Conservation (phyloP, 2,797 vertebrate genomes). For the Falco rusticolus region DNA sequence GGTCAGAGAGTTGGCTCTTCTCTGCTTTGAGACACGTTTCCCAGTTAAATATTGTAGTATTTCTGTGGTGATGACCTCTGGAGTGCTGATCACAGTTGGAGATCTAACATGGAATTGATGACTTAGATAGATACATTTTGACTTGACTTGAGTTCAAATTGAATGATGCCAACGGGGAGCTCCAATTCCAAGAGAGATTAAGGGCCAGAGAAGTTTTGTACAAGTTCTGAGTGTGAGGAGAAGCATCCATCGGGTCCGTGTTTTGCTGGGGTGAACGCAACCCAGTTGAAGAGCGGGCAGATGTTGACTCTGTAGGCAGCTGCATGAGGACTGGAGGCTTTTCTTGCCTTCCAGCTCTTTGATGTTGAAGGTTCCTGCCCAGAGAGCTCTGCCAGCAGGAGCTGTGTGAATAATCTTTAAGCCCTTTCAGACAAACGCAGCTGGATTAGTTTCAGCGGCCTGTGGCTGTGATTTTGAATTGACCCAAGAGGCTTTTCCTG, state of each 20-base stretch:
- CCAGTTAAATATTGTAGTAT: not conserved
- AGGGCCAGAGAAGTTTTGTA: not conserved
- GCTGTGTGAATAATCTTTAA: not conserved
- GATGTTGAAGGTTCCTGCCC: not conserved
- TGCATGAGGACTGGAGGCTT: not conserved
- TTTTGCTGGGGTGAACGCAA: not conserved
- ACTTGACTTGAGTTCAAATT: not conserved
- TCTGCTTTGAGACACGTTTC: not conserved
- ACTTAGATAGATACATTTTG: not conserved
- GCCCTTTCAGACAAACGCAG: not conserved
- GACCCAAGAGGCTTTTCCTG: not conserved
- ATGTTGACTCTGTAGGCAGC: not conserved
- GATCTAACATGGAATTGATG: not conserved
- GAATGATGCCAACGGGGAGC: not conserved
- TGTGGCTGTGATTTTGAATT: not conserved
- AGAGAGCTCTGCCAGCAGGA: not conserved
- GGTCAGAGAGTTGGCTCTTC: not conserved
- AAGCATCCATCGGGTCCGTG: fast-evolving
- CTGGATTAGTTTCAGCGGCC: not conserved
- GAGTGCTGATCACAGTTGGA: not conserved
- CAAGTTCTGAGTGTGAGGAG: not conserved
- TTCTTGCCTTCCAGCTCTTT: not conserved
- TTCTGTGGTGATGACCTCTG: not conserved
- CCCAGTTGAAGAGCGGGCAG: not conserved
- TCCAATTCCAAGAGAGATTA: not conserved